Conservation (phyloP, 2,888 invertebrate species). For the Operophtera brumata region DNA sequence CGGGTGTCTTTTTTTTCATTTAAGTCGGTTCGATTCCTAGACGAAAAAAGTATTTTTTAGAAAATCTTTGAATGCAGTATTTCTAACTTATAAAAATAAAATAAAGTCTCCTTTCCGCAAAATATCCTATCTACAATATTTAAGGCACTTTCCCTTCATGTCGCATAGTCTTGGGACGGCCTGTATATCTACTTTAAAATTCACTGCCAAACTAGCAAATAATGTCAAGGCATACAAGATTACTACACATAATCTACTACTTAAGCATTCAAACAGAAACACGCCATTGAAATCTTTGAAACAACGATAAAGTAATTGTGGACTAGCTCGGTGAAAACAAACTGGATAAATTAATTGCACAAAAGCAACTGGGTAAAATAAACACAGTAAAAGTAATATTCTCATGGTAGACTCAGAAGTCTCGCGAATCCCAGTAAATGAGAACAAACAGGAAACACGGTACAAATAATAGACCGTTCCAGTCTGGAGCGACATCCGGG, state of each 20-base stretch:
- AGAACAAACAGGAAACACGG: conserved; percentile 50
- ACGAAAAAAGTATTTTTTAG: too few relatives aligned
- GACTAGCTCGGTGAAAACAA: not conserved
- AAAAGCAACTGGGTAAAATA: too few relatives aligned
- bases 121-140: too few relatives aligned
- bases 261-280: conserved; percentile 12
- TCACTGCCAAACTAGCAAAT: conserved; percentile 48
- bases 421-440: conserved; percentile 37
- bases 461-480: conserved; percentile 36
- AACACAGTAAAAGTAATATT: not conserved
- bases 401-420: conserved; percentile 3
- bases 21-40: too few relatives aligned
- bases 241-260: not conserved
- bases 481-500: conserved; percentile 52
- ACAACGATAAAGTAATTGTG: too few relatives aligned
- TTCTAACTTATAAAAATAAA: too few relatives aligned
- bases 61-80: too few relatives aligned
- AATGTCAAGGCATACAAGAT: conserved; percentile 48
- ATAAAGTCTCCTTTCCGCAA: too few relatives aligned
- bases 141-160: too few relatives aligned
- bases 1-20: too few relatives aligned
- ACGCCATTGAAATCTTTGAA: conserved; percentile 1
- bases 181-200: conserved; percentile 43
- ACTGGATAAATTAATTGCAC: not conserved
- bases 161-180: too few relatives aligned